Evolutionary conservation across 2,113 vertebrate species (phyloP).

Genomic region (Channa argus): DNA sequence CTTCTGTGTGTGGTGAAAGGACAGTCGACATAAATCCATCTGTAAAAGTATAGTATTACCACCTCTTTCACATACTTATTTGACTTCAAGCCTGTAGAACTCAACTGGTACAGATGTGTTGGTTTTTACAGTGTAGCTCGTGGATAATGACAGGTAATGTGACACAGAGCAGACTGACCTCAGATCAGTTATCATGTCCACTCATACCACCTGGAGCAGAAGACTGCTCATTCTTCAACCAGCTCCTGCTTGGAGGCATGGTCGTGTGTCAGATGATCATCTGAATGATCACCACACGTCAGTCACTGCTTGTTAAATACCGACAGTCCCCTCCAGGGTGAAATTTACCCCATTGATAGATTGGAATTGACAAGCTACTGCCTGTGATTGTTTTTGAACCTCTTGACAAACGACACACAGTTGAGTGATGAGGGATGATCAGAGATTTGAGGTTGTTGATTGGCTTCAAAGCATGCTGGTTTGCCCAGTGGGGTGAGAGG

Average conservation of each 20-base stretch:
- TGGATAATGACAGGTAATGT: no score
- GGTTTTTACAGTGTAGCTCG: no score
- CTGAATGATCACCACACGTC: constrained; percentile 24
- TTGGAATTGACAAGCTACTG: constrained; percentile 18
- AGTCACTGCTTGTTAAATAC: constrained; percentile 35
- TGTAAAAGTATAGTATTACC: no score
- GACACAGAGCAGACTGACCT: neutral
- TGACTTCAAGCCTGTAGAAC: no score
- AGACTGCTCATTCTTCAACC: neutral
- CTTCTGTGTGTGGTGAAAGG: neutral
- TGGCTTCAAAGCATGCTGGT: constrained; percentile 6
- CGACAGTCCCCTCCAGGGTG: constrained; percentile 14
- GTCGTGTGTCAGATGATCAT: constrained; percentile 12
- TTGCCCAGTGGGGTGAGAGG: neutral
- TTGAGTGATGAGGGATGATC: constrained; percentile 30
- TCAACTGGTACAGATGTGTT: no score
- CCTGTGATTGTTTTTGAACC: constrained; percentile 10
- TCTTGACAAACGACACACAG: neutral
- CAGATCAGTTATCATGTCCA: neutral
- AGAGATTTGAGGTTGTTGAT: constrained; percentile 2
- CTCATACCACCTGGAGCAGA: neutral
- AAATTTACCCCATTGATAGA: constrained; percentile 1
- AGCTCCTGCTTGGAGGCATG: neutral
- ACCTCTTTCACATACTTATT: no score
- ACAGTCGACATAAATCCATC: no score